Conservation (phyloP, 2,113 vertebrate species). For the Lynx canadensis region DNA sequence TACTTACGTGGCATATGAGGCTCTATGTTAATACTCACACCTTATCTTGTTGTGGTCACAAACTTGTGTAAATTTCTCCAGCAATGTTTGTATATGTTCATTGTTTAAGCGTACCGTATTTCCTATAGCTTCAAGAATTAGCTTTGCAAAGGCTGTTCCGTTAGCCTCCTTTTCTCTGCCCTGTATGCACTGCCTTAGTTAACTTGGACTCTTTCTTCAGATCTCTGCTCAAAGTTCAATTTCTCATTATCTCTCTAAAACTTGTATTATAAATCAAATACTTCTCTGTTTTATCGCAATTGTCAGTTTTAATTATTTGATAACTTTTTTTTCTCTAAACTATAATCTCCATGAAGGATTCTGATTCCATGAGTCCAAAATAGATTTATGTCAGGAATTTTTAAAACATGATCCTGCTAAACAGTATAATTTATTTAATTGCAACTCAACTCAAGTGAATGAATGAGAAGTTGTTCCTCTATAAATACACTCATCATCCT, state of each 20-base stretch:
- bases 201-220: background rate
- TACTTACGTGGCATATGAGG: no score
- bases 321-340: background rate
- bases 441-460: background rate
- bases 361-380: background rate
- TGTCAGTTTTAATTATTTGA: conserved; percentile 39
- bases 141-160: background rate
- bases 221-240: background rate
- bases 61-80: background rate
- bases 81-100: background rate
- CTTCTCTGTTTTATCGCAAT: background rate
- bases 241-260: background rate
- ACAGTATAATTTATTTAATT: conserved; percentile 29
- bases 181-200: background rate
- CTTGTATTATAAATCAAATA: background rate
- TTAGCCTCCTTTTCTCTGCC: background rate
- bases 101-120: background rate
- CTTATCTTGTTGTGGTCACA: background rate
- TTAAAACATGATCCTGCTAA: background rate
- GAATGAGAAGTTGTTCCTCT: background rate
- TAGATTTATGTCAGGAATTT: background rate
- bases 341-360: background rate
- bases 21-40: background rate
- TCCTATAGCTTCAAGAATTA: background rate
- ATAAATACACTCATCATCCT: background rate